phyloP scores from a whole-genome alignment of 2,113 vertebrate species.

The Bostrychus sinensis region DNA sequence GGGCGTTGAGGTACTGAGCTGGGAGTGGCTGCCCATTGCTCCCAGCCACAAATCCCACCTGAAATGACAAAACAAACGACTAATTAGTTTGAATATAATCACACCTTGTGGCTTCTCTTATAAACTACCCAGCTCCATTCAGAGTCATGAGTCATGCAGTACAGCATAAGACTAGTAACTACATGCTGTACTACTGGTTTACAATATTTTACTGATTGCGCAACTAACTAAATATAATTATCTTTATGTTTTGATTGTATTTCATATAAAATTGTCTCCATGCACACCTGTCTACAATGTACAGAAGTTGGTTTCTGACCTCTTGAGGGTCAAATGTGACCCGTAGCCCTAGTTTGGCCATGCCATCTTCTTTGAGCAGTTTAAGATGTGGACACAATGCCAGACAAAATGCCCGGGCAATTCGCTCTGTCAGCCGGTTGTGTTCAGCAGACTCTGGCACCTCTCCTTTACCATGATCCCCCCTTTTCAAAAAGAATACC shows the following conservation, averaged over 20 bases:
- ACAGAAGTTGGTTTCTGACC: slow-evolving; percentile 69
- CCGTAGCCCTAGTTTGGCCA: slow-evolving; percentile 94
- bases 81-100: slow-evolving; percentile 15
- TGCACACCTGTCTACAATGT: too few relatives aligned
- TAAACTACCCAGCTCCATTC: background rate
- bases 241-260: too few relatives aligned
- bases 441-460: slow-evolving; percentile 89
- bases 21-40: slow-evolving; percentile 94
- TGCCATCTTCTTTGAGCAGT: slow-evolving; percentile 94
- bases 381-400: slow-evolving; percentile 95
- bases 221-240: too few relatives aligned
- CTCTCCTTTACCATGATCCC: slow-evolving; percentile 84
- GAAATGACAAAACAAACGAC: slow-evolving; percentile 37
- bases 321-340: slow-evolving; percentile 92
- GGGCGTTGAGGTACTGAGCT: slow-evolving; percentile 90
- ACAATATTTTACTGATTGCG: too few relatives aligned
- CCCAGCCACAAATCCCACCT: slow-evolving; percentile 95
- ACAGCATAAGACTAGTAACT: background rate
- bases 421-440: slow-evolving; percentile 90
- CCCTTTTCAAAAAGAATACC: slow-evolving; percentile 93
- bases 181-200: background rate
- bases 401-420: slow-evolving; percentile 93
- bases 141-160: background rate
- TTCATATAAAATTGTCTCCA: too few relatives aligned
- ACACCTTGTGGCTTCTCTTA: background rate